phyloP scores from a whole-genome alignment of 53 echinoderm and acorn worm species.

The Crossaster papposus region DNA sequence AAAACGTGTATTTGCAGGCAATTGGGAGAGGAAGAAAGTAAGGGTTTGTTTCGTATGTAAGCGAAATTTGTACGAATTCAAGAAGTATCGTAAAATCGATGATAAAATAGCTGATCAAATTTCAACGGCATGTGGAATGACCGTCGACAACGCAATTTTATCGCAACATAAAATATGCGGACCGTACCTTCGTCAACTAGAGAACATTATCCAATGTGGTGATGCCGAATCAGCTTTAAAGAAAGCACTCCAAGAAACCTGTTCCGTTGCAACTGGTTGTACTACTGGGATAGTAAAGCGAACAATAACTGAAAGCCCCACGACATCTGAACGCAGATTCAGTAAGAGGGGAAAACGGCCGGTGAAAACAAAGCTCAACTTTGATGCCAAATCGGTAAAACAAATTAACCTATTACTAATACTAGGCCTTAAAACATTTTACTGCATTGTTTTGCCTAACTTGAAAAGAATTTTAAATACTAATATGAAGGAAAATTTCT shows the following conservation, averaged over 20 bases:
- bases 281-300: neutral
- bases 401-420: too few species aligned
- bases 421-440: neutral
- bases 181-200: neutral
- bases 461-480: too few species aligned
- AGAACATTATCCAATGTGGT: neutral
- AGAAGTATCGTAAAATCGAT: neutral
- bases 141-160: neutral
- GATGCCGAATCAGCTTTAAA: neutral
- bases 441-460: neutral
- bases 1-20: neutral
- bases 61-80: neutral
- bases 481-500: too few species aligned
- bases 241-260: neutral
- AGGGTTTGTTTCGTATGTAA: slow-evolving; percentile 1
- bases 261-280: neutral
- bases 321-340: neutral
- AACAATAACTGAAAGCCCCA: neutral
- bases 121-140: neutral
- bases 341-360: neutral
- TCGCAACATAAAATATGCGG: neutral
- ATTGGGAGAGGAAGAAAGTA: neutral
- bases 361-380: neutral
- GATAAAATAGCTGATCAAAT: neutral
- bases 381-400: neutral